Evolutionary conservation across 2,113 vertebrate genomes (phyloP).

Genomic region (Malurus alboscapulatus): DNA sequence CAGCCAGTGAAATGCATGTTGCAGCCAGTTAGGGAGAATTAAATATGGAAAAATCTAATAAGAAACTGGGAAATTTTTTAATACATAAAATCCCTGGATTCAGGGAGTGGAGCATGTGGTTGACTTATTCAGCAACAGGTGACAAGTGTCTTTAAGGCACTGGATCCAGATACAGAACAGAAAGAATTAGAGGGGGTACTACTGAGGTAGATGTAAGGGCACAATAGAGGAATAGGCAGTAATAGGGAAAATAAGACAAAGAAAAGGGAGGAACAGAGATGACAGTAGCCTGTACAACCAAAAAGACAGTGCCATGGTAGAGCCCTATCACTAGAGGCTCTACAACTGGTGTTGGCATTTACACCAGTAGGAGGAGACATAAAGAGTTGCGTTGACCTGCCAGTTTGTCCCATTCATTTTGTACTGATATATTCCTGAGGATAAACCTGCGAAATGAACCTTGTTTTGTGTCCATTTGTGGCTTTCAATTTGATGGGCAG

Average conservation of each 20-base stretch:
- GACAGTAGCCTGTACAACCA: not conserved
- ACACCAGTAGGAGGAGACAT: not conserved
- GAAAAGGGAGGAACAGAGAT: not conserved
- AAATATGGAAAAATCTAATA: not conserved
- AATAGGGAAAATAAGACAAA: not conserved
- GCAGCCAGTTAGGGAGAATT: not conserved
- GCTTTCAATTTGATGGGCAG: not conserved
- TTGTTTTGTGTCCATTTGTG: not conserved
- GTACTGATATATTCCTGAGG: not conserved
- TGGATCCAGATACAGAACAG: not conserved
- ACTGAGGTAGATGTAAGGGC: not conserved
- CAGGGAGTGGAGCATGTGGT: not conserved
- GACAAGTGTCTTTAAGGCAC: not conserved
- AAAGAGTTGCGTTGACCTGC: not conserved
- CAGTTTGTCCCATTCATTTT: not conserved
- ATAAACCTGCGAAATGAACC: not conserved
- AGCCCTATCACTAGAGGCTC: not conserved
- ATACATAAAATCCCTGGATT: not conserved
- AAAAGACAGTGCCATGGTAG: not conserved
- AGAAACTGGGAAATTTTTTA: not conserved
- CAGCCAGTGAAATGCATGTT: not conserved
- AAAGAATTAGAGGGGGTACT: not conserved
- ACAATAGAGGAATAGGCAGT: not conserved
- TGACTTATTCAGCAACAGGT: not conserved
- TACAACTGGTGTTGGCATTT: not conserved